Percentiles rank a stretch among this genome's conserved stretches.
phyloP scores from a whole-genome alignment of 2,113 vertebrate genomes.

The Hystrix cristata region DNA sequence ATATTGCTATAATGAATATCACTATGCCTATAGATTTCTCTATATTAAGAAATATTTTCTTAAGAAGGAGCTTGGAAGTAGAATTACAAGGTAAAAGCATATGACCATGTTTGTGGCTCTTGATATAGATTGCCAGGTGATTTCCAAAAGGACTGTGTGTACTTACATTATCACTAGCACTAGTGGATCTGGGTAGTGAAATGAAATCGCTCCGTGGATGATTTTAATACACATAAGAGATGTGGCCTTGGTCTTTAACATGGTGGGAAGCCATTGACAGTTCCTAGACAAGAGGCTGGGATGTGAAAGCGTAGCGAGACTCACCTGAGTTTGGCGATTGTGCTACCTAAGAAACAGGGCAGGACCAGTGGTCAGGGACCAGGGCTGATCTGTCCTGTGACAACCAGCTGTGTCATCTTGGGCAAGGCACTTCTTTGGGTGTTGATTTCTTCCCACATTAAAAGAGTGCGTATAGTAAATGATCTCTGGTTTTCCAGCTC shows the following conservation, averaged over 20 bases:
- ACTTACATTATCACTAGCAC: background rate
- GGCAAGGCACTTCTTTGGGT: background rate
- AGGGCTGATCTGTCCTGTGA: background rate
- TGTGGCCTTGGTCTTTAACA: background rate
- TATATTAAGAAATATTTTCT: background rate
- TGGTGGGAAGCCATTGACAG: background rate
- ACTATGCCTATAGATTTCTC: background rate
- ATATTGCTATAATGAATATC: background rate
- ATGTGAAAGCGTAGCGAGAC: background rate
- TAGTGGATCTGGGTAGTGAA: background rate
- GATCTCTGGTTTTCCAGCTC: background rate
- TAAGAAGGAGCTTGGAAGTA: background rate
- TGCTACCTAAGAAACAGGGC: background rate
- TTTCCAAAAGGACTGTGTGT: background rate
- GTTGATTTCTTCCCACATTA: background rate
- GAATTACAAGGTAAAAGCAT: background rate
- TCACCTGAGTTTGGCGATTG: background rate
- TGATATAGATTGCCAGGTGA: background rate
- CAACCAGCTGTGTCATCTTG: background rate
- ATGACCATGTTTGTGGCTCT: background rate
- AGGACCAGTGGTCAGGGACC: background rate
- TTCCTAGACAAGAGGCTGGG: background rate
- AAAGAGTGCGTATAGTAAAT: background rate
- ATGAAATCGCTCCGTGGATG: background rate
- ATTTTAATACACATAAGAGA: background rate